Conservation (phyloP, 2,797 vertebrate species). For the Macrochelys suwanniensis region DNA sequence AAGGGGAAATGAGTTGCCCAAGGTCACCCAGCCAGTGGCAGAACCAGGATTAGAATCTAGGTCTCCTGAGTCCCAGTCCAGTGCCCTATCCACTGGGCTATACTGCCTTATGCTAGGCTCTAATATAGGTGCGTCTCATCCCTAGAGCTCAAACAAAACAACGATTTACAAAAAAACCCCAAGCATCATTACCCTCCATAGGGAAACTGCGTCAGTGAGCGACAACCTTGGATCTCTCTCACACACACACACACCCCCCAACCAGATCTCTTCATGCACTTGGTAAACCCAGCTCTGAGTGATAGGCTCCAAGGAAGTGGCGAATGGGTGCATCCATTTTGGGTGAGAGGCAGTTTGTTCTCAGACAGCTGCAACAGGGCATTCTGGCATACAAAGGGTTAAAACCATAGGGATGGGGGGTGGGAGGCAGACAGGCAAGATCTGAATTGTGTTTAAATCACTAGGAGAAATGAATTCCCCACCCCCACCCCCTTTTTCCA, state of each 20-base stretch:
- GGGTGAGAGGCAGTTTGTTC: not conserved
- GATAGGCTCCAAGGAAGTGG: rapidly evolving
- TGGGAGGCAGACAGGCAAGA: not conserved
- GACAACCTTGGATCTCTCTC: constrained; percentile 50
- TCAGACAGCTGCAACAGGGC: rapidly evolving
- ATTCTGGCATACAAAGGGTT: rapidly evolving
- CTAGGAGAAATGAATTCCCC: constrained; percentile 33
- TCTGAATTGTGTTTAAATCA: rapidly evolving
- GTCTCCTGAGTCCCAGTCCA: not conserved
- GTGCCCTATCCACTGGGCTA: not conserved
- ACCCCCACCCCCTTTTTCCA: rapidly evolving
- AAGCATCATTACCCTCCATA: constrained; percentile 58
- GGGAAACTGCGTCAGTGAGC: constrained; percentile 70
- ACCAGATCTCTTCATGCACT: rapidly evolving
- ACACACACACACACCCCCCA: too few species aligned
- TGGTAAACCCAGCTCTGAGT: rapidly evolving
- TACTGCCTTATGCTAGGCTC: not conserved
- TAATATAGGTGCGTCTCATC: not conserved
- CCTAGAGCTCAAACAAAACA: not conserved
- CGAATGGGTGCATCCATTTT: rapidly evolving
- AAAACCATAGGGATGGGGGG: not conserved
- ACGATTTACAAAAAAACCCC: constrained; percentile 69
- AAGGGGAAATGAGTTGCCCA: not conserved
- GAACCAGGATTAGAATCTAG: not conserved
- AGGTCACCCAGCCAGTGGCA: not conserved